Evolutionary conservation across 2,797 vertebrate species (phyloP).

Genomic region (Melopsittacus undulatus): DNA sequence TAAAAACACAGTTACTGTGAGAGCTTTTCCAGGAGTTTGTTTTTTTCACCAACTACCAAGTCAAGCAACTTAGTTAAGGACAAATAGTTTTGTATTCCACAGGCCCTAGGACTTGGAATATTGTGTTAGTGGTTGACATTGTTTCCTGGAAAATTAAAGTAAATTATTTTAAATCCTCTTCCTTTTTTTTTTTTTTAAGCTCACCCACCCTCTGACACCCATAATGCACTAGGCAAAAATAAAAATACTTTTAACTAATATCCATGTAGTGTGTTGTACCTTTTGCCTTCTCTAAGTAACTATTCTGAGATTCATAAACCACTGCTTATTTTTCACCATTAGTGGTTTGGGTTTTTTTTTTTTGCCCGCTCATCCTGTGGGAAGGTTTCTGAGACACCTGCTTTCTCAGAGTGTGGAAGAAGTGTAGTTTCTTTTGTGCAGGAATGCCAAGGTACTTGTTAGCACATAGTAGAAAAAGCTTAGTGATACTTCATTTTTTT

Average conservation of each 20-base stretch:
- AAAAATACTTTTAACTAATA: neutral
- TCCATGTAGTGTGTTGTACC: neutral
- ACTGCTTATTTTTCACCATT: neutral
- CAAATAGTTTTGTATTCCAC: neutral
- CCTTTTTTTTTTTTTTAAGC: neutral
- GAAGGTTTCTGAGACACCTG: neutral
- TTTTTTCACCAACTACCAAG: neutral
- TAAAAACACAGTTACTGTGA: neutral
- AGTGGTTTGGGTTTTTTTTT: neutral
- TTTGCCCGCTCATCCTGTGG: neutral
- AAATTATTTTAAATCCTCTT: neutral
- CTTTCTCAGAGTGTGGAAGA: neutral
- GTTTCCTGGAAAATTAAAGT: neutral
- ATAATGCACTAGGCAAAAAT: neutral
- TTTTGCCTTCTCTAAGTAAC: neutral
- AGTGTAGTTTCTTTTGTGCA: neutral
- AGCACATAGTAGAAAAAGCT: neutral
- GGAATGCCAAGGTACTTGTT: neutral
- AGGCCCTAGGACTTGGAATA: neutral
- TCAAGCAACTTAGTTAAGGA: neutral
- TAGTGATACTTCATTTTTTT: neutral
- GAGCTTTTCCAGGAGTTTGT: neutral
- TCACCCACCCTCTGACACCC: neutral
- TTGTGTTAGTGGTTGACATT: neutral
- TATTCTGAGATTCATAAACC: neutral